A percentile compares a stretch with the other conserved stretches of the same genome.
Evolutionary conservation across 2,888 invertebrate species (phyloP).

Genomic region (Abrostola triplasia): DNA sequence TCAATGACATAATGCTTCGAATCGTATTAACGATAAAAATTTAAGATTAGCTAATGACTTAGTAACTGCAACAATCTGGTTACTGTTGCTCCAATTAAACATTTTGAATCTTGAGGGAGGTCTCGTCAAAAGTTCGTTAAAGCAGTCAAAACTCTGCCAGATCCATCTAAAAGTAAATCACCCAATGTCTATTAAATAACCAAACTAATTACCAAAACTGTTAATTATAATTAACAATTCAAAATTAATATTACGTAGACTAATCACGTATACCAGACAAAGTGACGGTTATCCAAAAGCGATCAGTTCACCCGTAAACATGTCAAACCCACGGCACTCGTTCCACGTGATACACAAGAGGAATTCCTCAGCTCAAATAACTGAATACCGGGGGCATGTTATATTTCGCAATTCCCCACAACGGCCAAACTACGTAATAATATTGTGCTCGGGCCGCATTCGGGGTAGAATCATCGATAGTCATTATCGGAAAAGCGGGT

Average conservation of each 20-base stretch:
- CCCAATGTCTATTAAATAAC: too few relatives aligned
- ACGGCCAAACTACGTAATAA: conserved; percentile 84
- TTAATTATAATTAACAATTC: not conserved
- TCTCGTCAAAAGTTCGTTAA: too few relatives aligned
- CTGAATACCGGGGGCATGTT: conserved; percentile 77
- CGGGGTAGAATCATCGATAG: conserved; percentile 86
- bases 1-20: too few relatives aligned
- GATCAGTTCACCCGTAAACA: conserved; percentile 22
- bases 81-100: too few relatives aligned
- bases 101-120: too few relatives aligned
- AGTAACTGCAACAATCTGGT: too few relatives aligned
- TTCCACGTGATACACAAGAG: conserved; percentile 52
- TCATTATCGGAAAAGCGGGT: conserved; percentile 87
- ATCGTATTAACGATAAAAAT: too few relatives aligned
- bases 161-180: too few relatives aligned
- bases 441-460: conserved; percentile 84
- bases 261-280: conserved; percentile 5
- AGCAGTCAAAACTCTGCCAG: too few relatives aligned
- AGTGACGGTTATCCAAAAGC: conserved; percentile 12
- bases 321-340: conserved; percentile 18
- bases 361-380: conserved; percentile 75
- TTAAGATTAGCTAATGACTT: too few relatives aligned
- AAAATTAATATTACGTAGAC: conserved; percentile 7
- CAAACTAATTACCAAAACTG: too few relatives aligned
- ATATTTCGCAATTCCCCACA: conserved; percentile 83